These are phyloP conservation scores for Varanus komodoensis DNA, from an alignment of 2,113 vertebrate genomes.

Conservation along the genomic window DNA sequence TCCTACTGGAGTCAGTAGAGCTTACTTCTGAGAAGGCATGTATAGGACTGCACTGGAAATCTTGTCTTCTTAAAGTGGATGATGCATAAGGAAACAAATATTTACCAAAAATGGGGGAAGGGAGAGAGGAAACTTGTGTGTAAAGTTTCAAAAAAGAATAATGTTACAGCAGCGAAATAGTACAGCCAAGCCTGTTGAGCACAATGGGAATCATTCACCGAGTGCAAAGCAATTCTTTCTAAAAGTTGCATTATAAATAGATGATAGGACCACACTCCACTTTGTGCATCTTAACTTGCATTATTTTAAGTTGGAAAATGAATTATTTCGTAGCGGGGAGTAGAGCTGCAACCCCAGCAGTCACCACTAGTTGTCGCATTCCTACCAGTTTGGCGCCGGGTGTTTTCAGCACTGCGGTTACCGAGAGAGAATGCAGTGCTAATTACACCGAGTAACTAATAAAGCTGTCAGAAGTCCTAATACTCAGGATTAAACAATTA, in stretches of 20 bases:
- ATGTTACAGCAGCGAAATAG: slow-evolving; percentile 5
- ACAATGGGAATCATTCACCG: background rate
- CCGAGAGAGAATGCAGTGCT: slow-evolving; percentile 82
- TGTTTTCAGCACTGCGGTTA: slow-evolving; percentile 86
- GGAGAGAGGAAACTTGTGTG: background rate
- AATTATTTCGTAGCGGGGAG: slow-evolving; percentile 70
- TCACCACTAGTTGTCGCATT: slow-evolving; percentile 89
- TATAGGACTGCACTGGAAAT: background rate
- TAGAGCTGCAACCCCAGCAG: slow-evolving; percentile 74
- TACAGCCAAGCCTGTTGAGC: slow-evolving; percentile 20
- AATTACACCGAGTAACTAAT: slow-evolving; percentile 80
- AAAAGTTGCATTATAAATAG: background rate
- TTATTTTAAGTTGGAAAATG: slow-evolving; percentile 41
- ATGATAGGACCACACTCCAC: slow-evolving; percentile 9
- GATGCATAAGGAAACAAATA: background rate
- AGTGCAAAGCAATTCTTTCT: background rate
- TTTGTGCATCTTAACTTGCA: slow-evolving; percentile 45
- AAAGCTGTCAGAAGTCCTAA: slow-evolving; percentile 69
- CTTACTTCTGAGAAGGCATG: background rate
- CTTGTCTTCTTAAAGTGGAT: slow-evolving; percentile 1
- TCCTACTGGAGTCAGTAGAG: background rate
- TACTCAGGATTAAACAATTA: slow-evolving; percentile 8
- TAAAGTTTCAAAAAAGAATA: slow-evolving; percentile 1
- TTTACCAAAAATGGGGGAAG: background rate
- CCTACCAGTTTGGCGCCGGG: slow-evolving; percentile 64